These are phyloP conservation scores for Hydractinia symbiolongicarpus DNA, from an alignment of 30 jellyfish, hydroid and myxozoan species.

Conservation along the genomic window DNA sequence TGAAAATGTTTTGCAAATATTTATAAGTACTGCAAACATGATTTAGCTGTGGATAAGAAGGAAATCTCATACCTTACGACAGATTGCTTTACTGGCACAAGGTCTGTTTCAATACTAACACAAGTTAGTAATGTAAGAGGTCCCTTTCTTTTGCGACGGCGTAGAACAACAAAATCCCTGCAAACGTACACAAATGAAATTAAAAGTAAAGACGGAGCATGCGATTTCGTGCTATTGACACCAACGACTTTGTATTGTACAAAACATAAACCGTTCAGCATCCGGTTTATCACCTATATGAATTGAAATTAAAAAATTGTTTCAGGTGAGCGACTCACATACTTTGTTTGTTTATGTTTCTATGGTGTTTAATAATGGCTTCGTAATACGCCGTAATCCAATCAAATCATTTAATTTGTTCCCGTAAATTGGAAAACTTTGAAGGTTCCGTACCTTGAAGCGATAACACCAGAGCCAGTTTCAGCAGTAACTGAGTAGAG, in stretches of 20 bases:
- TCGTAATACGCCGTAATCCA: too few species aligned
- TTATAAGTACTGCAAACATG: not conserved
- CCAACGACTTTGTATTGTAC: too few species aligned
- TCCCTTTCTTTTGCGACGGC: conserved; percentile 75
- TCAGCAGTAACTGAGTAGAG: conserved; percentile 66
- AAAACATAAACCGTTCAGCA: too few species aligned
- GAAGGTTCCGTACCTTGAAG: conserved; percentile 38
- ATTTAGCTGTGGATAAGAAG: not conserved
- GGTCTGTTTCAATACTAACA: conserved; percentile 37
- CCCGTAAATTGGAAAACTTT: too few species aligned
- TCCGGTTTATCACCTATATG: too few species aligned
- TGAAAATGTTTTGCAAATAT: not conserved
- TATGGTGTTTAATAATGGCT: too few species aligned
- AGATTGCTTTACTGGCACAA: conserved; percentile 43
- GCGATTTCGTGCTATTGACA: too few species aligned
- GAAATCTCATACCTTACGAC: conserved; percentile 45
- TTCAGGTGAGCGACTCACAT: too few species aligned
- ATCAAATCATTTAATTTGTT: too few species aligned
- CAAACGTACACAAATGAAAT: conserved; percentile 1
- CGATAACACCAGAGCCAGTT: conserved; percentile 76
- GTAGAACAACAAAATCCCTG: conserved; percentile 80
- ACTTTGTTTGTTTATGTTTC: too few species aligned
- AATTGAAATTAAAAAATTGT: too few species aligned
- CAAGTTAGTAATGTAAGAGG: conserved; percentile 45
- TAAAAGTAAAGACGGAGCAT: not conserved